Base-by-base conservation (phyloP, 2,888 invertebrate species). In the Acrobasis suavella region DNA sequence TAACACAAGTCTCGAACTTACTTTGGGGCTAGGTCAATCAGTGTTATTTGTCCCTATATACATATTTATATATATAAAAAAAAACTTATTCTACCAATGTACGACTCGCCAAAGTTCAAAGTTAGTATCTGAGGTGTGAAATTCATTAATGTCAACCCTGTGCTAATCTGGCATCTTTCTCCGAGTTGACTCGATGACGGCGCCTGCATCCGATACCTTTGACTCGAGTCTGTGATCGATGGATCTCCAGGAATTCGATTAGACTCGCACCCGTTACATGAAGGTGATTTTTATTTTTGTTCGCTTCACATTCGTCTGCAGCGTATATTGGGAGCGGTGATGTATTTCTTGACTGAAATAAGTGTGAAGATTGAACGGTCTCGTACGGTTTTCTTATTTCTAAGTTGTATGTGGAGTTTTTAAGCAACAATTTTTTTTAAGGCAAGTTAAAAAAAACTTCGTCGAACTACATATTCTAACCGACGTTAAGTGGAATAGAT, bases 281-380 rank as follows among this genome's bases (percentile, higher is more conserved):
- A 54, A 56, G 56, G 56, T 56, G 56, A 56, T 56, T 56, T 56
- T 56, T 56, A 56, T 56, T 56, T 56, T 46, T 56, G 42, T 42
- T 56, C 56, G 42, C 12, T 56, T 56, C 22, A 56, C 42, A 42
- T 56, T 42, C 42, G 56, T 42, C 61, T 64, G 63, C 69, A 66
- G 65, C 69, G 42, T 56, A 15, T 55, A 55, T 55, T 55, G 39
- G 42, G 17, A 42, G 56, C 42, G 8, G 56, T 56, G 56, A 56
- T 56, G 56, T 56, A 56, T 56, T 39, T 56, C 55, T 12, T 17
- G 42, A 52, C 39, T 56, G 16, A 38, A 14, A 39, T 39, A 39
- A 39, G 52, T 52, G 37, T 32, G 9, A 46, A 55, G 55, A 55
- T 55, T 39, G 39, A 39, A 46, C n/a, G 46, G 6, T 46, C 46